Conservation (phyloP, 2,888 invertebrate species). For the Dryomyza anilis region DNA sequence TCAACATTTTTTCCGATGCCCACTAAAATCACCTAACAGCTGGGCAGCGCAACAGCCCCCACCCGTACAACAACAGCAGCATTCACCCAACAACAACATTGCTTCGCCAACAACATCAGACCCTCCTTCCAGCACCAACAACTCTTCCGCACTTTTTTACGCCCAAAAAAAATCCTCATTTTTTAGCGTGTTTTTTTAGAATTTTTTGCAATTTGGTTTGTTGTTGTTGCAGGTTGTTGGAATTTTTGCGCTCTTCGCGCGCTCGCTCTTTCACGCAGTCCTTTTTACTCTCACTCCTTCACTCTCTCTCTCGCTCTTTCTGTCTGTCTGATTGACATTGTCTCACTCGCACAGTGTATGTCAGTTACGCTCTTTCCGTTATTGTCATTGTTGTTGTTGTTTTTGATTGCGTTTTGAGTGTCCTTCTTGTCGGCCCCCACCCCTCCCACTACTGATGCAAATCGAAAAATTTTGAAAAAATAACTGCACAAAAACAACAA, state of each 20-base stretch:
- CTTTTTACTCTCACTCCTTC: constrained; percentile 28
- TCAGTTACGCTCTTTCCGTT: constrained; percentile 27
- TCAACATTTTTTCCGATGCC: constrained; percentile 15
- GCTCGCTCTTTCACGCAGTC: constrained; percentile 1
- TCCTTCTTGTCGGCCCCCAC: too few relatives aligned
- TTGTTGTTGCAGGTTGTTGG: constrained; percentile 14
- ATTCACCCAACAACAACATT: too few relatives aligned
- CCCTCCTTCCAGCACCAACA: too few relatives aligned
- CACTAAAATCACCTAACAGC: not conserved
- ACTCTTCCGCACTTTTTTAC: constrained; percentile 6
- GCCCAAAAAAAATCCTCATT: constrained; percentile 21
- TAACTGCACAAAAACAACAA: too few relatives aligned
- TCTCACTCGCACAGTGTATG: not conserved
- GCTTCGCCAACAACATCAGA: too few relatives aligned
- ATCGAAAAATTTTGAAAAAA: too few relatives aligned
- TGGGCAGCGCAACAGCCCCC: too few relatives aligned
- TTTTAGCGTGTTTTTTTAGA: constrained; percentile 23
- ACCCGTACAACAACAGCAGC: too few relatives aligned
- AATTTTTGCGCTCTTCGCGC: constrained; percentile 6
- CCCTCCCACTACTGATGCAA: too few relatives aligned
- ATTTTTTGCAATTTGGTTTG: constrained; percentile 14
- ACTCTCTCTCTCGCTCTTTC: constrained; percentile 32
- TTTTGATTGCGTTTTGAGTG: too few relatives aligned
- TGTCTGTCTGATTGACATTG: constrained; percentile 3
- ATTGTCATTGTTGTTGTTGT: not conserved